These are phyloP conservation scores for Crioceris asparagi DNA, from an alignment of 2,888 invertebrate species.

Conservation along the genomic window DNA sequence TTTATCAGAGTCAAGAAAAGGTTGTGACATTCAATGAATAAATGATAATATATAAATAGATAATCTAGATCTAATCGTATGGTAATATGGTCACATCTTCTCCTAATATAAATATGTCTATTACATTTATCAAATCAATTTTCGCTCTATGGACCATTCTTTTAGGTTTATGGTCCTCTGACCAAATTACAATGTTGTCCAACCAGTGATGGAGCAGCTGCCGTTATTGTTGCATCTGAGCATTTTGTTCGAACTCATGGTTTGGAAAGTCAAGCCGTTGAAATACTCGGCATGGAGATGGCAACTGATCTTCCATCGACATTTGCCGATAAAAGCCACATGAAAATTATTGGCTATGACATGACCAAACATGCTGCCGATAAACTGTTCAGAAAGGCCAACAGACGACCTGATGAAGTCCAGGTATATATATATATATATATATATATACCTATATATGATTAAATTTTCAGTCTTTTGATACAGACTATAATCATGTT, in stretches of 20 bases:
- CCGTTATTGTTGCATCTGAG: conserved; percentile 84
- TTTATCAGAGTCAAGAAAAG: too few relatives aligned
- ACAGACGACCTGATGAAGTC: conserved; percentile 67
- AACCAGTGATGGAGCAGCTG: conserved; percentile 96
- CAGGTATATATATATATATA: too few relatives aligned
- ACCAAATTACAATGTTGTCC: conserved; percentile 98
- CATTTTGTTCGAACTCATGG: conserved; percentile 77
- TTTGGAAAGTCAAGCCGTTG: conserved; percentile 79
- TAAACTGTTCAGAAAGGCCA: conserved; percentile 63
- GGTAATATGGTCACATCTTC: too few relatives aligned
- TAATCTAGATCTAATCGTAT: too few relatives aligned
- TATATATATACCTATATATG: too few relatives aligned
- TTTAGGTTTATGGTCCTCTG: conserved; percentile 83
- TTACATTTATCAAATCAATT: too few relatives aligned
- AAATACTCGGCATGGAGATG: conserved; percentile 96
- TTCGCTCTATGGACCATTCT: too few relatives aligned
- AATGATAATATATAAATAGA: too few relatives aligned
- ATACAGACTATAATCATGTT: too few relatives aligned
- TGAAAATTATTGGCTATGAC: conserved; percentile 79
- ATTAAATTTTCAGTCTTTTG: too few relatives aligned
- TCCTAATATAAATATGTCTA: too few relatives aligned
- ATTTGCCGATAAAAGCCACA: conserved; percentile 70
- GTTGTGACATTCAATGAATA: too few relatives aligned
- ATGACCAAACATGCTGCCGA: conserved; percentile 82
- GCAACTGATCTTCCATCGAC: conserved; percentile 81